phyloP scores from a whole-genome alignment of 2,888 invertebrate genomes.

The Diploptera punctata region DNA sequence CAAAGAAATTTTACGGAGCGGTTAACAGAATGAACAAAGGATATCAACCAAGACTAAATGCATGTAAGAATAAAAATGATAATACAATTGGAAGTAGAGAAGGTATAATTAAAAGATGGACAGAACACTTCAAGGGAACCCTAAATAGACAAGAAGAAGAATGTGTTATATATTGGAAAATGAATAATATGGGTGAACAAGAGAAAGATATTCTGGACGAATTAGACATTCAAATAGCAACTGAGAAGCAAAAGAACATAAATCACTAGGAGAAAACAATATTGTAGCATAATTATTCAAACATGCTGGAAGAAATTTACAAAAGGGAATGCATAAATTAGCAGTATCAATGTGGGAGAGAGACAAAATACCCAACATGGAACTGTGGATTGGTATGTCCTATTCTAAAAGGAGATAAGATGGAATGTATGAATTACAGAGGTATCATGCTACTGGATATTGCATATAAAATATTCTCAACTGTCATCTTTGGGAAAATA shows the following conservation, averaged over 20 bases:
- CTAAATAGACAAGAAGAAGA: neutral
- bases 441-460: neutral
- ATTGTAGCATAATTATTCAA: neutral
- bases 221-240: neutral
- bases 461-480: neutral
- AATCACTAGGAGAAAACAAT: neutral
- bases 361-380: too few relatives aligned
- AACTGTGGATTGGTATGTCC: too few relatives aligned
- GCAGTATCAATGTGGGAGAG: too few relatives aligned
- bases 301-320: neutral
- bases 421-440: too few relatives aligned
- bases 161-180: neutral
- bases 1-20: neutral
- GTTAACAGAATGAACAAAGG: neutral
- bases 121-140: neutral
- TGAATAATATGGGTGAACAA: neutral
- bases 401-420: too few relatives aligned
- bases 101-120: neutral
- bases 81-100: neutral
- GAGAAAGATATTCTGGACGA: neutral
- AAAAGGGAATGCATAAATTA: neutral
- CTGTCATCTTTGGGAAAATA: neutral
- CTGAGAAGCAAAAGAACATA: too few relatives aligned
- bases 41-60: neutral
- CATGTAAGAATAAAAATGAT: neutral